Evolutionary conservation across 1,140 invertebrate genomes (phyloP).

Genomic region (Aleiodes sp.): DNA sequence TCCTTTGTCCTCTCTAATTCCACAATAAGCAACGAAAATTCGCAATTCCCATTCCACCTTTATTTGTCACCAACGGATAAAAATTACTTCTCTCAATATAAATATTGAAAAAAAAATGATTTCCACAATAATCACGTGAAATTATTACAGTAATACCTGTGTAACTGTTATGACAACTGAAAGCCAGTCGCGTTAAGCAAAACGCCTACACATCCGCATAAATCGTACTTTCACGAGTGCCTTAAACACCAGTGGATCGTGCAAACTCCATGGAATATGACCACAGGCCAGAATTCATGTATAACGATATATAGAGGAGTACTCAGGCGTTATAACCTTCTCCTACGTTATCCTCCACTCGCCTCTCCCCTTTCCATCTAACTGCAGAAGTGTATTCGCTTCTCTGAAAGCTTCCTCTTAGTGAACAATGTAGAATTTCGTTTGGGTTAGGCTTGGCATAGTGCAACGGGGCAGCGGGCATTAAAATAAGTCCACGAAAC

Average conservation of each 20-base stretch:
- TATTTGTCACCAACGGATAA: too few species aligned
- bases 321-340: constrained; percentile 45
- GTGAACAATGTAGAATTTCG: constrained; percentile 17
- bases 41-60: too few species aligned
- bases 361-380: constrained; percentile 5
- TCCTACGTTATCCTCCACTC: not conserved
- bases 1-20: too few species aligned
- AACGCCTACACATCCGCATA: constrained; percentile 3
- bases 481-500: constrained; percentile 20
- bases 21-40: too few species aligned
- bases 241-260: constrained; percentile 8
- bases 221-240: constrained; percentile 2
- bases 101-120: not conserved
- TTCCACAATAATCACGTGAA: not conserved
- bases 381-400: too few species aligned
- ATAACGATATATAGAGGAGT: constrained; percentile 43
- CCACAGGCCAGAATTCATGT: not conserved
- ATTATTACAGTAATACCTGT: constrained; percentile 3
- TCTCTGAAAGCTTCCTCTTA: not conserved
- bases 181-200: not conserved
- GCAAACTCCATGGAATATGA: not conserved
- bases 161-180: constrained; percentile 5
- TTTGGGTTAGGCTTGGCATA: constrained; percentile 3
- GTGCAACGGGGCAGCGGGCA: not conserved
- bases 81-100: not conserved